These are phyloP conservation scores for Cosmopolites sordidus DNA, from an alignment of 2,888 invertebrate genomes.

Conservation along the genomic window DNA sequence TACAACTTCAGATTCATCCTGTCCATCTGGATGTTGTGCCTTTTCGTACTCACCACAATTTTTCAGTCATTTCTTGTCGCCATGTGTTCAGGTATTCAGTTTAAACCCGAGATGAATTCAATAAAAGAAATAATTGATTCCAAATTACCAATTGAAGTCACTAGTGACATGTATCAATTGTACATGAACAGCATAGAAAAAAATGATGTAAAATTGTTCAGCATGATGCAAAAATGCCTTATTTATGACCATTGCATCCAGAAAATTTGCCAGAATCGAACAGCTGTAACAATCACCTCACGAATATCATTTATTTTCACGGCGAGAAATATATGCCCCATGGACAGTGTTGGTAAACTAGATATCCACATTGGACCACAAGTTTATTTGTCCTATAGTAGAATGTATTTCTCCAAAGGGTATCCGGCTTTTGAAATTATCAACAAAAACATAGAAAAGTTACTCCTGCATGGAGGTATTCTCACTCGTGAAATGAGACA, in stretches of 20 bases:
- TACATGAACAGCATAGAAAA: background rate
- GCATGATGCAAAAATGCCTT: constrained; percentile 1
- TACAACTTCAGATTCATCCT: constrained; percentile 7
- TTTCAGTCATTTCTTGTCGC: constrained; percentile 2
- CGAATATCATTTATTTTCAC: background rate
- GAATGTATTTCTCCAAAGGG: constrained; percentile 1
- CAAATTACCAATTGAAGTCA: background rate
- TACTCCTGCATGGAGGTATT: constrained; percentile 3
- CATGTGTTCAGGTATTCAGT: background rate
- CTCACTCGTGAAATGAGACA: background rate
- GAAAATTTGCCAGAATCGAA: constrained; percentile 4
- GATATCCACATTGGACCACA: background rate
- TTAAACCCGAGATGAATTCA: background rate
- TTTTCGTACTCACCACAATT: background rate
- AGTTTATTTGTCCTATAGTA: background rate
- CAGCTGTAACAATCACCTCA: background rate
- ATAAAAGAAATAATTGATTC: background rate
- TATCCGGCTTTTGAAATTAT: constrained; percentile 5
- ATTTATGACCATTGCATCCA: background rate
- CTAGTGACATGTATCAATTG: background rate
- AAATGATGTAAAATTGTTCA: constrained; percentile 2
- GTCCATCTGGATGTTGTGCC: background rate
- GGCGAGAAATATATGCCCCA: background rate
- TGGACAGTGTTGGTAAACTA: background rate
- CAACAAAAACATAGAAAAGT: background rate